Base-by-base conservation (phyloP, 2,888 invertebrate species). In the Eudasyphora cyanicolor region DNA sequence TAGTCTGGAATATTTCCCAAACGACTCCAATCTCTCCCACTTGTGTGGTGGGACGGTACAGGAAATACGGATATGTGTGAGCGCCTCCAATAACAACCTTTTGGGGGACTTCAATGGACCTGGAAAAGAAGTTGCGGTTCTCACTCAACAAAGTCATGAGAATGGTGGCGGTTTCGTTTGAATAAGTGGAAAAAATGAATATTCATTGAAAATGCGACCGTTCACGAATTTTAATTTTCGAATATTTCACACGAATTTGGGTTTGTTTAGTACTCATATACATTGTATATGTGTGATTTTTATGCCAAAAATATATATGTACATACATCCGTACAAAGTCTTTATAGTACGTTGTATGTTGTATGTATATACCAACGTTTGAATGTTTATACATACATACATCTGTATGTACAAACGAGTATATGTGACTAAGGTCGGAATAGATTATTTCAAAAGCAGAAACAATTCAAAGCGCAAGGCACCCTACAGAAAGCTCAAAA, bases 371-470 rank as follows among this genome's bases (percentile, higher is more conserved):
- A n/a, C n/a, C n/a, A n/a, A n/a, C n/a, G n/a, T n/a, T n/a, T n/a
- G n/a, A n/a, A n/a, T 8, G 32, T 32, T 8, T 14, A n/a, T 45
- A n/a, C n/a, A n/a, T 45, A 14, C 2, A n/a, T n/a, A 45, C n/a
- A 12, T 45, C 14, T n/a, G n/a, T 2, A 19, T 71, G 70, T 71
- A 1, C 32, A 42, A 6, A 42, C 17, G 27, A 29, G n/a, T 62
- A 27, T 62, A 51, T 17, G 51, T 49, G 54, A 57, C 67, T 67
- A 67, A 67, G 67, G 67, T 67, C 67, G 35, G 12, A 67, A 42
- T 67, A 42, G 10, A 42, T 67, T 67, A 67, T 38, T 42, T 67
- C 19, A 19, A 64, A 64, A 35, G 0, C n/a, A 10, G 12, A 45
- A 57, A 62, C 4, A 64, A 38, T 19, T 35, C 17, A 2, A 17